Percentiles rank a stretch among this genome's conserved stretches.
phyloP scores from a whole-genome alignment of 2,888 invertebrate genomes.

The Eulithis prunata region DNA sequence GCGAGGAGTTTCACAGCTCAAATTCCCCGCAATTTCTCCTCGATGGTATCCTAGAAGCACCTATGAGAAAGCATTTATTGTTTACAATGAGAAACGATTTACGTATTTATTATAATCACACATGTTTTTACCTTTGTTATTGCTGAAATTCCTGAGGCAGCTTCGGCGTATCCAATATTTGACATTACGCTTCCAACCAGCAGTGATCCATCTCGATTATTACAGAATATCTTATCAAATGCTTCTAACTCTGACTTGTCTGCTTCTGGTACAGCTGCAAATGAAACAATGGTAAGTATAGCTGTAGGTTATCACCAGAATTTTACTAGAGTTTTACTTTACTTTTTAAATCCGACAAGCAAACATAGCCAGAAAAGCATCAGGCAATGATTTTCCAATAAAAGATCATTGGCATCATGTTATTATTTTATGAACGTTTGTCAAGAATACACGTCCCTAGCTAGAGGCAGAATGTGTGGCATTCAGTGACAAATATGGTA shows the following conservation, averaged over 20 bases:
- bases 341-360: no score
- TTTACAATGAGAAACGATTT: neutral
- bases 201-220: slow-evolving; percentile 81
- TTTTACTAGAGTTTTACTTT: no score
- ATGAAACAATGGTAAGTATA: neutral
- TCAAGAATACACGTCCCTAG: no score
- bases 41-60: slow-evolving; percentile 85
- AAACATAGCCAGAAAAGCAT: no score
- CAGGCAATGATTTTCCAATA: no score
- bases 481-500: neutral
- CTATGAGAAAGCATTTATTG: slow-evolving; percentile 38
- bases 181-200: slow-evolving; percentile 76
- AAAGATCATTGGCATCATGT: no score
- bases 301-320: no score
- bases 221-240: slow-evolving; percentile 83
- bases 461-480: no score
- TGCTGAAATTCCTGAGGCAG: slow-evolving; percentile 76
- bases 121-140: slow-evolving; percentile 73
- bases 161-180: slow-evolving; percentile 64
- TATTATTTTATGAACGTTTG: no score
- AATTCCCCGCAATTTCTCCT: slow-evolving; percentile 87
- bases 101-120: no score
- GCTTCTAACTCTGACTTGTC: slow-evolving; percentile 87
- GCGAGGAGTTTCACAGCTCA: slow-evolving; percentile 86
- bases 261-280: slow-evolving; percentile 72